Conservation (phyloP, 2,113 vertebrate species). For the Atrichornis clamosus region DNA sequence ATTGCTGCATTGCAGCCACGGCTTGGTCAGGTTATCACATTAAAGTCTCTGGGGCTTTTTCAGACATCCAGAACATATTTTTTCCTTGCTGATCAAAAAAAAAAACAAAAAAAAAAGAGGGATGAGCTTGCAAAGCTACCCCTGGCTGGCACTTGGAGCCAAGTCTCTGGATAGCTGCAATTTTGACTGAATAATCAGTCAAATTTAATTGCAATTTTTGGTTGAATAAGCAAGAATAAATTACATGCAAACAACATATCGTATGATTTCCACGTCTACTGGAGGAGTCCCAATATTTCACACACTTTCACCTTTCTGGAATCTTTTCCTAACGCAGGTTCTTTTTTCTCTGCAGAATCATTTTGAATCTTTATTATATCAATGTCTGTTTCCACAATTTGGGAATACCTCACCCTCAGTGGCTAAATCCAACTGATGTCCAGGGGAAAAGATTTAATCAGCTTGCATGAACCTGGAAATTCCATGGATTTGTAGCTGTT, state of each 20-base stretch:
- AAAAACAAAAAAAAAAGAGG: background rate
- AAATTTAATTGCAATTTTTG: conserved; percentile 36
- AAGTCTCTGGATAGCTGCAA: background rate
- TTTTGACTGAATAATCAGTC: conserved; percentile 21
- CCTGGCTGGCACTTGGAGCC: background rate
- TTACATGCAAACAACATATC: background rate
- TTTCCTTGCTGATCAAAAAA: background rate
- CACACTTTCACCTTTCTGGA: background rate
- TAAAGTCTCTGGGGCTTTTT: background rate
- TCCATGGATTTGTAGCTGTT: background rate
- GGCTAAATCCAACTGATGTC: background rate
- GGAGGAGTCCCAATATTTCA: background rate
- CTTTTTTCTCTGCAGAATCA: background rate
- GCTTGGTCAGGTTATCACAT: background rate
- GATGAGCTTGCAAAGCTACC: conserved; percentile 6
- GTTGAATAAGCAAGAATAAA: conserved; percentile 38
- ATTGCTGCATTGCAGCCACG: conserved; percentile 23
- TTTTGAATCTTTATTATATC: background rate
- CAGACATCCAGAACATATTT: background rate
- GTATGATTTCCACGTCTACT: background rate
- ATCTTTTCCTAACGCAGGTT: background rate
- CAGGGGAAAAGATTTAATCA: background rate
- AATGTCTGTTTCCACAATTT: background rate
- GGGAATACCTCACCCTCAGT: background rate
- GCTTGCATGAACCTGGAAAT: background rate